Percentiles rank a stretch among this genome's conserved stretches.
Conservation (phyloP, 2,113 vertebrate species). For the Anolis sagrei region DNA sequence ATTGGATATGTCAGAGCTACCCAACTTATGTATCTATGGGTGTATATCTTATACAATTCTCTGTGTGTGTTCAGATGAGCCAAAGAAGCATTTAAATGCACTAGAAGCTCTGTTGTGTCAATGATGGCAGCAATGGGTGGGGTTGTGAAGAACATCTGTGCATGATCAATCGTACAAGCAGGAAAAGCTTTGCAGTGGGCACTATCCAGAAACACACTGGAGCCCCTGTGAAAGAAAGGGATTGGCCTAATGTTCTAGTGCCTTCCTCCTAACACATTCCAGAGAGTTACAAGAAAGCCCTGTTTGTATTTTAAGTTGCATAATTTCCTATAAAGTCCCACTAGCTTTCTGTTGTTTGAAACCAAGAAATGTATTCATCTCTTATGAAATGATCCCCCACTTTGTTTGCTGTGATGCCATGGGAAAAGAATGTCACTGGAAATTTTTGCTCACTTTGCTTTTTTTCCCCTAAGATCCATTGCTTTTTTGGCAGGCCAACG, state of each 20-base stretch:
- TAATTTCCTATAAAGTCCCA: background rate
- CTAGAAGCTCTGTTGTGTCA: background rate
- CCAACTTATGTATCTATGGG: no score
- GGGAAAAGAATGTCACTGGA: conserved; percentile 47
- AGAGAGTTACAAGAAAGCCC: background rate
- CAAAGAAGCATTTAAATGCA: background rate
- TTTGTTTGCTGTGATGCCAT: conserved; percentile 52
- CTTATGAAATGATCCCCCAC: conserved; percentile 18
- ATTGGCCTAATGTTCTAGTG: no score
- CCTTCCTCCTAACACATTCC: conserved; percentile 16
- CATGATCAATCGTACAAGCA: background rate
- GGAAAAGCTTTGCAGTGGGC: background rate
- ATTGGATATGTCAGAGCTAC: no score
- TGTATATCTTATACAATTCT: no score
- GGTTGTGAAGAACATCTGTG: background rate
- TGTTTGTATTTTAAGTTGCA: background rate
- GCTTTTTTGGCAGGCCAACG: conserved; percentile 45
- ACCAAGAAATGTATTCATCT: conserved; percentile 23
- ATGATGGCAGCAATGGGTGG: background rate
- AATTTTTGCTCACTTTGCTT: conserved; percentile 54
- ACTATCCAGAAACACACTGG: background rate
- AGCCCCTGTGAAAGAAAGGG: background rate
- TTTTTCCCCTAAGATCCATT: conserved; percentile 45
- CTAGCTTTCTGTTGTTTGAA: background rate
- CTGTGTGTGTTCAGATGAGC: no score